Base-by-base conservation (phyloP, 1,140 invertebrate genomes). In the Penaeus indicus region DNA sequence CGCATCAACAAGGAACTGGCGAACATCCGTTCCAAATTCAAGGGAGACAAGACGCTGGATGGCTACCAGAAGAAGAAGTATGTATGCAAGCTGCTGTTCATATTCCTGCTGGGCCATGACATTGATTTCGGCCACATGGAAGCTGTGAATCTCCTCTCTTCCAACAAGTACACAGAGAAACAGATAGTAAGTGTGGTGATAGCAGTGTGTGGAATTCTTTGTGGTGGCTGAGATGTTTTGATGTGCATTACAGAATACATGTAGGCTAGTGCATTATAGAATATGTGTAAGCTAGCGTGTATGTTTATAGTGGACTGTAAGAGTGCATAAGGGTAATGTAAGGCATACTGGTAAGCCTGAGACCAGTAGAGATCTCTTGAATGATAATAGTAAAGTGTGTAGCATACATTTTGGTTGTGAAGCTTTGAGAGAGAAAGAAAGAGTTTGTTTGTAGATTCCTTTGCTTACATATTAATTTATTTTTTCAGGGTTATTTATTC, bases 41-140 rank as follows among this genome's bases (percentile, higher is more conserved):
- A 99, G 96, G 95, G 99, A 86, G 99, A 99, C 93, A 99, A 99
- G 95, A 99, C 99, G 61, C 94, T 99, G 62, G 99, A 99, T 95
- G 99, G 99, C 27, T 99, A 99, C 93, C 99, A 99, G 93, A 99
- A 99, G 94, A 99, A 99, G 94, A 99, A 99, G 94, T 99, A 99
- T 95, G 99, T 99, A 62, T 99, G 99, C 94, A 99, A 99, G 93
- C 94, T 99, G 86, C 94, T 99, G 38, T 99, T 99, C 94, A 99
- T 99, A 92, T 99, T 99, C 93, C 94, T 99, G 75, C 95, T 99
- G 90, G 97, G 99, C 81, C 98, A 99, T 94, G 99, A 99, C 93
- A 99, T 99, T 93, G 99, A 99, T 94, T 99, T 99, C 94, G 99
- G 99, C 85, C 98, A 99, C 94, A 99, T 99, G 98, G 99, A 99